A percentile compares a stretch with the other conserved stretches of the same genome.
phyloP scores from a whole-genome alignment of 2,797 vertebrate genomes.

The Danio jaintianensis region DNA sequence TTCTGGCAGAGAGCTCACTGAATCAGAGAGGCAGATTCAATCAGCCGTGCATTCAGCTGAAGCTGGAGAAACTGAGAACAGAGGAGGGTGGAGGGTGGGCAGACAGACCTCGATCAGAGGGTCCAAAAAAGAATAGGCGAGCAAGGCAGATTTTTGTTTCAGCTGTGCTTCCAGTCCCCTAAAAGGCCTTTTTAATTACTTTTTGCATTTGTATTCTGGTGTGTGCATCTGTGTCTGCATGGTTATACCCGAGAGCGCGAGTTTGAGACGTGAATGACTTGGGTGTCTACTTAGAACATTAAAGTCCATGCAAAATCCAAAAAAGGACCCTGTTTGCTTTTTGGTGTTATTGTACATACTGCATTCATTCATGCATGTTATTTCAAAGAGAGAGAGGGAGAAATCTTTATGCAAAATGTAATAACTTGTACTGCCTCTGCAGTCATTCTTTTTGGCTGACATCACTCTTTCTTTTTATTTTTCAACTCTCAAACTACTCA shows the following conservation, averaged over 20 bases:
- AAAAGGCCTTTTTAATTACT: slow-evolving; percentile 29
- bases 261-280: neutral
- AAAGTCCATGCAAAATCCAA: neutral
- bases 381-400: neutral
- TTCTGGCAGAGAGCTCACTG: slow-evolving; percentile 76
- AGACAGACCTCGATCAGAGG: slow-evolving; percentile 19
- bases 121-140: slow-evolving; percentile 8
- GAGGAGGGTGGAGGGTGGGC: neutral
- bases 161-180: neutral
- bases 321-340: slow-evolving; percentile 21
- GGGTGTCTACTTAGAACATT: slow-evolving; percentile 20
- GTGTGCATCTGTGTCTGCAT: slow-evolving; percentile 30
- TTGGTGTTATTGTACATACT: slow-evolving; percentile 2
- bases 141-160: neutral
- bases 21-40: slow-evolving; percentile 79
- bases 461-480: neutral
- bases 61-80: slow-evolving; percentile 62
- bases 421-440: slow-evolving; percentile 7
- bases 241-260: neutral
- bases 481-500: neutral
- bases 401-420: neutral
- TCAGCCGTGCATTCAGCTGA: slow-evolving; percentile 74
- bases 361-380: slow-evolving; percentile 1
- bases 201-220: slow-evolving; percentile 32
- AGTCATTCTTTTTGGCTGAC: neutral